Percentiles rank a stretch among this genome's conserved stretches.
These are phyloP conservation scores for Apus apus DNA, from an alignment of 2,113 vertebrate genomes.

Conservation along the genomic window DNA sequence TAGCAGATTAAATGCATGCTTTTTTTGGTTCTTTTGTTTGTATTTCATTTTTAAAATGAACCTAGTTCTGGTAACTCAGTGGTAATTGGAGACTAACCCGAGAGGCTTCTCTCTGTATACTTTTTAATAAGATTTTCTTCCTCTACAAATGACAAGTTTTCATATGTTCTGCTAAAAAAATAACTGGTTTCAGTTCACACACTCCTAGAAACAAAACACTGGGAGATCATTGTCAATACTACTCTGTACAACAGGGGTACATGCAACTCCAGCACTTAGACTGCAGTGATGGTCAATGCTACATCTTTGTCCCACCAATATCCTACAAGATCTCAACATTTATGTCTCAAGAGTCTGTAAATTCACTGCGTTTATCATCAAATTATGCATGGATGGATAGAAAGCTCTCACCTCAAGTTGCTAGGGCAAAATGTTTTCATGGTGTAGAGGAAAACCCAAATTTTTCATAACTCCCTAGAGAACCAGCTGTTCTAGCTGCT, in stretches of 20 bases:
- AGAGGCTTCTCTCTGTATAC: neutral
- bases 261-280: neutral
- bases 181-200: neutral
- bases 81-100: neutral
- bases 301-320: too few species aligned
- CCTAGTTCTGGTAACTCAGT: neutral
- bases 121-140: neutral
- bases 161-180: neutral
- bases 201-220: neutral
- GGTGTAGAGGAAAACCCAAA: rapidly evolving
- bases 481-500: neutral
- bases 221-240: neutral
- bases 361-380: neutral
- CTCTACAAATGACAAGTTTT: neutral
- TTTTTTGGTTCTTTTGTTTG: neutral
- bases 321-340: neutral
- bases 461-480: neutral
- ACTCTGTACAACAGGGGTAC: neutral
- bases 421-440: neutral
- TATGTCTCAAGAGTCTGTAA: neutral
- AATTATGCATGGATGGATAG: neutral
- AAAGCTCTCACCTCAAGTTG: neutral
- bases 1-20: neutral
- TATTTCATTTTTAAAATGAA: neutral
- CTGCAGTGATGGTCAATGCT: neutral